These are phyloP conservation scores for Diaprepes abbreviatus DNA, from an alignment of 2,888 invertebrate genomes.

Conservation along the genomic window DNA sequence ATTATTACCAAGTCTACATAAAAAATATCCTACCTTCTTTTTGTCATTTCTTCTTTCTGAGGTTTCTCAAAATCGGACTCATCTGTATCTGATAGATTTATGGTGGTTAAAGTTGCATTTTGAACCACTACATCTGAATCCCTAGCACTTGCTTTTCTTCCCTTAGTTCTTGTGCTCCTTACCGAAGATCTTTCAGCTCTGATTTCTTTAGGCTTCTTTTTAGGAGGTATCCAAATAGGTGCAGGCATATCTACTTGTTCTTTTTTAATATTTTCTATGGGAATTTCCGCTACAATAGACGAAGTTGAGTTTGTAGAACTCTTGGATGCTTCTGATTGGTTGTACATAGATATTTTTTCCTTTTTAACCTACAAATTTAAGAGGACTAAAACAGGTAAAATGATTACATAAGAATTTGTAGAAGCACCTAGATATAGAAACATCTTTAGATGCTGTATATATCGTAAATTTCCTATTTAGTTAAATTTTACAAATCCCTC, in stretches of 20 bases:
- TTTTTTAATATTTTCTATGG: conserved; percentile 21
- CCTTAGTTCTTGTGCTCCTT: conserved; percentile 42
- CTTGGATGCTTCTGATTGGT: neutral
- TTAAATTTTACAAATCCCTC: too few relatives aligned
- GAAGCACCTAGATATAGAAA: too few relatives aligned
- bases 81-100: conserved; percentile 55
- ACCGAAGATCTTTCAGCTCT: conserved; percentile 38
- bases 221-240: conserved; percentile 54
- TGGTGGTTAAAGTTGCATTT: conserved; percentile 51
- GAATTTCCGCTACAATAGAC: neutral
- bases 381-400: too few relatives aligned
- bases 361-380: conserved; percentile 25
- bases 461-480: too few relatives aligned
- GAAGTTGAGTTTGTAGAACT: neutral
- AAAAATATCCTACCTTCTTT: conserved; percentile 30
- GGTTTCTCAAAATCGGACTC: conserved; percentile 48
- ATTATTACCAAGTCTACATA: too few relatives aligned
- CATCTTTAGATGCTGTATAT: too few relatives aligned
- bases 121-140: conserved; percentile 58
- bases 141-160: conserved; percentile 23
- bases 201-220: conserved; percentile 53
- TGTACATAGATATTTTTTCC: conserved; percentile 28
- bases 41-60: conserved; percentile 8
- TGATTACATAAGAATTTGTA: too few relatives aligned
- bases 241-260: conserved; percentile 56